Evolutionary conservation across 2,113 vertebrate species (phyloP), one percentile per base, ranked within the genome.

Genomic region (Corythoichthys haematopterus): DNA sequence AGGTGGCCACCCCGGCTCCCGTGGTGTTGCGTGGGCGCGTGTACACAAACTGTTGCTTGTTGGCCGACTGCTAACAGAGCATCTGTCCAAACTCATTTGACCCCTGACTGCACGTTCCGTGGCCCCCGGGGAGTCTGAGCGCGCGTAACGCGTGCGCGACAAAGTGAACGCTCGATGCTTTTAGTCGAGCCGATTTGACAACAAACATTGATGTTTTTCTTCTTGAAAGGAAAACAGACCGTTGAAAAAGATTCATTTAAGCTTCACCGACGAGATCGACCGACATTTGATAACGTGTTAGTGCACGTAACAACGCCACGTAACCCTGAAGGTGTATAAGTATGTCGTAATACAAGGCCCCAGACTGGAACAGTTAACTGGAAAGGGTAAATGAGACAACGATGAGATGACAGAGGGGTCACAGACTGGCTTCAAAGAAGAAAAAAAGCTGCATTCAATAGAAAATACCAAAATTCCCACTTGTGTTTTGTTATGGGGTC

Each of bases 1-100:
- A 40, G 38, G 38, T 40, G 38, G 38, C 38, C 20, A 47, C 14
- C 65, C 50, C 15, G 6, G 16, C 13, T 4, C 16, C 33, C 2
- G 36, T 37, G 57, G 2, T 59, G 35, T 4, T 59, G 10, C 1
- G 5, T 52, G 28, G 71, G 71, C 16, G 33, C 38, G 60, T 58
- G 71, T 69, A 74, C 79, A 57, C 62, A 82, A 76, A 82, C 78
- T 70, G 80, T 82, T 75, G 65, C 69, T 79, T 84, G 81, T 85
- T 82, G 74, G 72, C 76, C 80, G 69, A 70, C 72, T 59, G 72
- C 80, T 71, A 76, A 76, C 81, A 70, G 71, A 80, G 81, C 77
- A 78, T 72, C 84, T 87, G 84, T 85, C 85, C 78, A 81, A 81
- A 85, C 83, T 65, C 65, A 82, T 85, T 78, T 86, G 79, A 85